Conservation (phyloP, 1,140 invertebrate genomes). For the Trinorchestia longiramus region DNA sequence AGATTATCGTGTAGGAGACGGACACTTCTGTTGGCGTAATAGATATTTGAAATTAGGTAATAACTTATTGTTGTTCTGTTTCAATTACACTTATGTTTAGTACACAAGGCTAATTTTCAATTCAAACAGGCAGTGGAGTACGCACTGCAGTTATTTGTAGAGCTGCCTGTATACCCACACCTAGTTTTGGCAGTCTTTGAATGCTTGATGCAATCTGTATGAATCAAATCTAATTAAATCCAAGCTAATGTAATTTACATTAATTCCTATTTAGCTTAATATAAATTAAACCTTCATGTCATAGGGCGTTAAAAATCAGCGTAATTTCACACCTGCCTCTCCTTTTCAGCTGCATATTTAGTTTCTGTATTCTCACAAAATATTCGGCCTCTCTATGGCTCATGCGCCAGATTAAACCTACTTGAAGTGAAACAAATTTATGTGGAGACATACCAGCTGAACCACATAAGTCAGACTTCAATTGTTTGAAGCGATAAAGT, state of each 20-base stretch:
- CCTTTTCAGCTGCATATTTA: background rate
- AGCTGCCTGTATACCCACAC: no score
- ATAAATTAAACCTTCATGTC: background rate
- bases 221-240: background rate
- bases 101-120: no score
- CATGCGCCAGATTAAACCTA: background rate
- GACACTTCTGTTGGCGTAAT: background rate
- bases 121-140: no score
- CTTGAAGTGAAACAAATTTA: background rate
- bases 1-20: no score
- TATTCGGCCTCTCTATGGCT: background rate
- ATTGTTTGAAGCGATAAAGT: background rate
- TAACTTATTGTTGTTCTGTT: no score
- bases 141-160: no score
- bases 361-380: background rate
- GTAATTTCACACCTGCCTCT: background rate
- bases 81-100: background rate
- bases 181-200: background rate
- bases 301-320: background rate
- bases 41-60: background rate
- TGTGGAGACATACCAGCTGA: background rate
- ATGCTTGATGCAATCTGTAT: background rate
- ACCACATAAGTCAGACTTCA: background rate
- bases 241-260: background rate
- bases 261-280: background rate